These are phyloP conservation scores for Nautilus pompilius DNA, from an alignment of 1,140 invertebrate genomes.

Conservation along the genomic window DNA sequence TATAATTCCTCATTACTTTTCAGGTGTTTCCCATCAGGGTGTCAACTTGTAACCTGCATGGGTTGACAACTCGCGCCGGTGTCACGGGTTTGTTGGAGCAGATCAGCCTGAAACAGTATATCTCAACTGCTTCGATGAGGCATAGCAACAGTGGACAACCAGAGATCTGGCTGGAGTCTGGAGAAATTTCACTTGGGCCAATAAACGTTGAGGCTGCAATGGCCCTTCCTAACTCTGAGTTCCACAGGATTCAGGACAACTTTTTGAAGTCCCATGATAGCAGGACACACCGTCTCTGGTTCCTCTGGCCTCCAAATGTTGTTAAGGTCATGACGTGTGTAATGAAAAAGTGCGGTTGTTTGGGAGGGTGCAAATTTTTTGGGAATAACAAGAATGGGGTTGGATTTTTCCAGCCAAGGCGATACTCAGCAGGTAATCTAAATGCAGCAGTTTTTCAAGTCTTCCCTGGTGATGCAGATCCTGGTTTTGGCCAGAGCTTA, in stretches of 20 bases:
- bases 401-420: constrained; percentile 81
- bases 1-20: constrained; percentile 13
- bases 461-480: constrained; percentile 63
- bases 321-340: constrained; percentile 55
- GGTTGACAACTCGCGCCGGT: constrained; percentile 82
- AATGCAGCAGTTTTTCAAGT: constrained; percentile 40
- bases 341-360: constrained; percentile 86
- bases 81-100: constrained; percentile 83
- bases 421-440: constrained; percentile 36
- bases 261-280: constrained; percentile 88
- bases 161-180: constrained; percentile 83
- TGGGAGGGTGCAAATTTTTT: constrained; percentile 92
- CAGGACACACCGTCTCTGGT: constrained; percentile 85
- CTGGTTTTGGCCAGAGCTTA: constrained; percentile 90
- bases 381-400: constrained; percentile 74
- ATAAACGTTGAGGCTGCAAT: constrained; percentile 90
- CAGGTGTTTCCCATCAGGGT: constrained; percentile 80
- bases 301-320: constrained; percentile 78
- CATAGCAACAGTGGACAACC: constrained; percentile 26
- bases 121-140: constrained; percentile 34
- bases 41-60: constrained; percentile 91
- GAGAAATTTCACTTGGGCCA: constrained; percentile 83
- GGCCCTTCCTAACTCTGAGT: constrained; percentile 47
- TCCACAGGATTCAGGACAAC: constrained; percentile 46
- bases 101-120: constrained; percentile 69